These are phyloP conservation scores for Hirudo medicinalis DNA, from an alignment of 1,140 invertebrate genomes.

Conservation along the genomic window DNA sequence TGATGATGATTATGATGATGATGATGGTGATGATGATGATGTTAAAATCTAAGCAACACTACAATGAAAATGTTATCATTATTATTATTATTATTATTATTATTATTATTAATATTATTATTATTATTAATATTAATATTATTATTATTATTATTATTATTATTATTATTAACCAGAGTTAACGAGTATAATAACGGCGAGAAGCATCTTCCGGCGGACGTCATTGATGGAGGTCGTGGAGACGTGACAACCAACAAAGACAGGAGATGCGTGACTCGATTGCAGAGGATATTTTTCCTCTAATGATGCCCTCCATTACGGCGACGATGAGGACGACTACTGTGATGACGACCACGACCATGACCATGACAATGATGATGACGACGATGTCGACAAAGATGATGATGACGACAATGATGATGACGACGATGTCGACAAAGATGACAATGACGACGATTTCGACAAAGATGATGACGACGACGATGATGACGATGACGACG, in stretches of 20 bases:
- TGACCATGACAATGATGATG: neutral
- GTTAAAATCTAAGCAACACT: no score
- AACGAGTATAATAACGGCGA: no score
- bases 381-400: neutral
- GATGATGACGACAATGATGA: neutral
- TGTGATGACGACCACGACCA: neutral
- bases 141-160: no score
- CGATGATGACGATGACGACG: neutral
- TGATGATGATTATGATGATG: no score
- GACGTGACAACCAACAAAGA: neutral
- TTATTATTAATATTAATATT: no score
- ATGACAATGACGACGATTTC: neutral
- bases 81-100: no score
- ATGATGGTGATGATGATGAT: no score
- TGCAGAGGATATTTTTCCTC: neutral
- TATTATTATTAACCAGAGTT: no score
- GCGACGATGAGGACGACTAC: neutral
- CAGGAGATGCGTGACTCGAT: neutral
- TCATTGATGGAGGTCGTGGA: neutral
- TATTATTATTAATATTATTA: no score
- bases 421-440: neutral
- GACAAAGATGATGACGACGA: neutral
- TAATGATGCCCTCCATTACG: neutral
- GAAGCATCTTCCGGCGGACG: neutral
- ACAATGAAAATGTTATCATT: no score